Evolutionary conservation across 2,113 vertebrate genomes (phyloP).

Genomic region (Cyphomyrus discorhynchus): DNA sequence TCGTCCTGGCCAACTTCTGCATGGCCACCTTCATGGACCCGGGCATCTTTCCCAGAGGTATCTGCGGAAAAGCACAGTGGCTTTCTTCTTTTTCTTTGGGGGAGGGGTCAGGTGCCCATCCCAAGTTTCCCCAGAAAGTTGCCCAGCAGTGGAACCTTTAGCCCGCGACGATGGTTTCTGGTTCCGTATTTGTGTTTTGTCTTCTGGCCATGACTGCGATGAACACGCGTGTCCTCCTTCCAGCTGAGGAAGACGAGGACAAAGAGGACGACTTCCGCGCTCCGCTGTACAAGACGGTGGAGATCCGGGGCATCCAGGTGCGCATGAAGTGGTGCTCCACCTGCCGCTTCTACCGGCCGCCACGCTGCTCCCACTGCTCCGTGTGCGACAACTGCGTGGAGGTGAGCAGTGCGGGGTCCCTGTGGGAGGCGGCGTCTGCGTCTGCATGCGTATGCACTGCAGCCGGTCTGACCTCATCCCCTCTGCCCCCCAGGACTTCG

Average conservation of each 20-base stretch:
- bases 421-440: background rate
- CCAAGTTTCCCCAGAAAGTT: background rate
- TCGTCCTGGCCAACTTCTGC: slow-evolving; percentile 94
- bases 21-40: slow-evolving; percentile 99
- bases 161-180: background rate
- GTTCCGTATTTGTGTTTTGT: background rate
- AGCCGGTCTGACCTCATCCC: background rate
- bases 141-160: background rate
- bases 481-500: slow-evolving; percentile 72
- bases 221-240: background rate
- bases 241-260: slow-evolving; percentile 94
- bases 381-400: slow-evolving; percentile 98
- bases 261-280: slow-evolving; percentile 96
- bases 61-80: too few species aligned
- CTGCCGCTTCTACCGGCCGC: slow-evolving; percentile 93
- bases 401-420: slow-evolving; percentile 49
- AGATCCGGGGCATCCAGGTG: slow-evolving; percentile 93
- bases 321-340: slow-evolving; percentile 98
- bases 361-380: slow-evolving; percentile 93
- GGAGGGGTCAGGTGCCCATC: background rate
- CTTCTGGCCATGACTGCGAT: background rate
- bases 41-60: slow-evolving; percentile 92
- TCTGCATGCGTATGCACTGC: too few species aligned
- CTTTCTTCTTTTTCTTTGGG: background rate
- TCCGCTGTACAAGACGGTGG: slow-evolving; percentile 93